These are phyloP conservation scores for Tragelaphus imberbis DNA, from an alignment of 2,113 vertebrate species.

Conservation along the genomic window DNA sequence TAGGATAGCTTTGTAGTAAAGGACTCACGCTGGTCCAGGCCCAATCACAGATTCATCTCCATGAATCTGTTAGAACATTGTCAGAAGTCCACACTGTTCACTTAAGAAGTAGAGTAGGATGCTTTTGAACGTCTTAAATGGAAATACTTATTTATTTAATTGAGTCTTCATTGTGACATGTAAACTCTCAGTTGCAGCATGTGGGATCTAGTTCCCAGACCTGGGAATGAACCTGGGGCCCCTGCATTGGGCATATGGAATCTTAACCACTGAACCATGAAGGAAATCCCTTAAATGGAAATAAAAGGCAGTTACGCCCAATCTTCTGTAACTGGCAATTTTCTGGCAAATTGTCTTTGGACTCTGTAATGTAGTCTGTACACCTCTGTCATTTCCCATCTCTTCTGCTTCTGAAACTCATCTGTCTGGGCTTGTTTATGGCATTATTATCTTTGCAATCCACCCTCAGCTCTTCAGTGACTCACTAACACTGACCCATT, in stretches of 20 bases:
- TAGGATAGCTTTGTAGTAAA: background rate
- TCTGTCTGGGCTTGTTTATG: constrained; percentile 13
- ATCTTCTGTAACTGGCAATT: background rate
- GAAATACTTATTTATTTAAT: background rate
- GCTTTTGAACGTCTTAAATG: background rate
- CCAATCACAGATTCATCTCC: background rate
- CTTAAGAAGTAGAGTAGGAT: background rate
- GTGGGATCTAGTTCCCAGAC: background rate
- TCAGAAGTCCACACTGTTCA: background rate
- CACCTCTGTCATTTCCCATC: background rate
- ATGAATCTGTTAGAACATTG: background rate
- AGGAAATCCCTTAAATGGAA: background rate
- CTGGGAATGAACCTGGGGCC: background rate
- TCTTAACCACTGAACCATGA: background rate
- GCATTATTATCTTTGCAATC: background rate
- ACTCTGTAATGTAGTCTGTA: background rate
- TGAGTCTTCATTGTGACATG: background rate
- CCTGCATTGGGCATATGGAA: background rate
- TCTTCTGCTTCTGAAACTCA: constrained; percentile 22
- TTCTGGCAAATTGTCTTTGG: background rate
- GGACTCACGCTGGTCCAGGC: background rate
- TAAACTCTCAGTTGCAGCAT: background rate
- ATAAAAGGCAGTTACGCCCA: background rate
- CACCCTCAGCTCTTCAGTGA: background rate
- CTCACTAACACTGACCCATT: background rate